Evolutionary conservation across 2,888 invertebrate species (phyloP).

Genomic region (Cylindroiulus punctatus): DNA sequence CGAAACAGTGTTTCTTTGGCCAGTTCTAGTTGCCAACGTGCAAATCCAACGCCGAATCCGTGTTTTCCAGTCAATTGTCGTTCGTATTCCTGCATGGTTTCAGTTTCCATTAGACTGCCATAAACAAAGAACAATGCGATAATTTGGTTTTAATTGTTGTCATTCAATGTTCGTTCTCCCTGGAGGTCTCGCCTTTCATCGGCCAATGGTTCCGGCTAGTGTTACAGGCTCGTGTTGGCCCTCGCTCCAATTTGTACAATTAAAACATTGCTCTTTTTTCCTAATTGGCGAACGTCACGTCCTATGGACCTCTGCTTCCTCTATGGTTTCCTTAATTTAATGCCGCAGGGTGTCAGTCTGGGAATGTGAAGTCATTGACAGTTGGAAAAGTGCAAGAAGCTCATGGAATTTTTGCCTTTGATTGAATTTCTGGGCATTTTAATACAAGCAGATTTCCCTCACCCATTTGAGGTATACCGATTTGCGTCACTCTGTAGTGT

Average conservation of each 20-base stretch:
- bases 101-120: neutral
- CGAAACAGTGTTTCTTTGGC: too few species aligned
- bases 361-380: too few species aligned
- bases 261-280: neutral
- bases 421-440: too few species aligned
- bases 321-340: too few species aligned
- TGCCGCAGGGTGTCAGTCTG: too few species aligned
- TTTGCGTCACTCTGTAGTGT: too few species aligned
- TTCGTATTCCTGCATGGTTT: neutral
- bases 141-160: neutral
- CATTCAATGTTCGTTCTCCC: neutral
- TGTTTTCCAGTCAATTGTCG: neutral
- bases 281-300: neutral
- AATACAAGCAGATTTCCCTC: too few species aligned
- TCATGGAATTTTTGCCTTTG: too few species aligned
- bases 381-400: too few species aligned
- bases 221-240: neutral
- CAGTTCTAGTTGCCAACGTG: neutral
- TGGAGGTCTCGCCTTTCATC: neutral
- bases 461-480: too few species aligned
- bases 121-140: neutral
- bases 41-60: neutral
- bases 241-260: conserved; percentile 19
- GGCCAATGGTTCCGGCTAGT: neutral
- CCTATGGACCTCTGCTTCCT: neutral